Percentiles rank a stretch among this genome's conserved stretches.
Conservation (phyloP, 1,140 invertebrate genomes). For the Rhyacophila brunnea region DNA sequence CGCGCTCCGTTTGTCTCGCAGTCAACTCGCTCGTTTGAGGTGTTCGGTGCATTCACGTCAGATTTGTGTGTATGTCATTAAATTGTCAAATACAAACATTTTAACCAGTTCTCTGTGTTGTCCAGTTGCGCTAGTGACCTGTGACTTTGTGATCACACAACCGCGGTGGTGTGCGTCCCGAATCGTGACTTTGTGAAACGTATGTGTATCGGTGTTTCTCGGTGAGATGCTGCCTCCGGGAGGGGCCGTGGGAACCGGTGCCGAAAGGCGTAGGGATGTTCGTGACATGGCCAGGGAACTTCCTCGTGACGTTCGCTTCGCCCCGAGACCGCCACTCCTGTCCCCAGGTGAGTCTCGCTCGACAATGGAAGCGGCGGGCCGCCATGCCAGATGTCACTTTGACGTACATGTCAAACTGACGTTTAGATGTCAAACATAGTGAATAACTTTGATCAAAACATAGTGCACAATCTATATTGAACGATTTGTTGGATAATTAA, state of each 20-base stretch:
- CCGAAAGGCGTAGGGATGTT: conserved; percentile 49
- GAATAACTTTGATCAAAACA: neutral
- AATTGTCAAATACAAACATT: conserved; percentile 15
- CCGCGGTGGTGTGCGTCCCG: neutral
- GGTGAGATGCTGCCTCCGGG: conserved; percentile 49
- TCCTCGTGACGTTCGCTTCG: conserved; percentile 46
- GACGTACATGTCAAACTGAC: conserved; percentile 36
- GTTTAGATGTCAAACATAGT: conserved; percentile 21
- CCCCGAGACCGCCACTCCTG: conserved; percentile 26
- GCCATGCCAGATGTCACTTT: conserved; percentile 35
- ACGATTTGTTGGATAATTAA: neutral
- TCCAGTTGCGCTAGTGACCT: conserved; percentile 1
- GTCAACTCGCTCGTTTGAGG: conserved; percentile 8
- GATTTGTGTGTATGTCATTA: conserved; percentile 3
- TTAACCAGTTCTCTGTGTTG: neutral
- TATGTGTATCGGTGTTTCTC: conserved; percentile 11
- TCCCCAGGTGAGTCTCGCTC: conserved; percentile 19
- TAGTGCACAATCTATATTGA: neutral
- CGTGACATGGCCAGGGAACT: conserved; percentile 50
- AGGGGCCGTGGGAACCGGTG: conserved; percentile 47
- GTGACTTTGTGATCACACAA: conserved; percentile 9
- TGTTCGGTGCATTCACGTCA: conserved; percentile 12
- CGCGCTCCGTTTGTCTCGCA: conserved; percentile 23
- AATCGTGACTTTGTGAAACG: conserved; percentile 8
- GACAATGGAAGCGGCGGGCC: conserved; percentile 1